Evolutionary conservation across 2,113 vertebrate species (phyloP).

Genomic region (Rostratula benghalensis): DNA sequence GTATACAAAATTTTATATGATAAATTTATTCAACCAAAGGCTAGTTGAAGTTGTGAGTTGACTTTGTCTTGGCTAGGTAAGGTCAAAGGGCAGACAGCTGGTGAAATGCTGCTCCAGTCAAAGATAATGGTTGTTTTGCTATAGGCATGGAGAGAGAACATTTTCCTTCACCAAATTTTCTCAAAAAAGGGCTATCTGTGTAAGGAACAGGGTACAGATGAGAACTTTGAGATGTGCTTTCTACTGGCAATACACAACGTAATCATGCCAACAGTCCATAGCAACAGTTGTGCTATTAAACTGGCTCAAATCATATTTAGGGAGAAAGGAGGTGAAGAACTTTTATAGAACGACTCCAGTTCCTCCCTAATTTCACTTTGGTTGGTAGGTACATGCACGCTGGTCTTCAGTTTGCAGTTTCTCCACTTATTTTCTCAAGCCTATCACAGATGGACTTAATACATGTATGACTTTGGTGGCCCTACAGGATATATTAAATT

Average conservation of each 20-base stretch:
- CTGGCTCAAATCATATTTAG: neutral
- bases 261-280: neutral
- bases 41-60: neutral
- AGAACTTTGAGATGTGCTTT: neutral
- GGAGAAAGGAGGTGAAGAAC: neutral
- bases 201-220: neutral
- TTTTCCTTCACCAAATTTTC: neutral
- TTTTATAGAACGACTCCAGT: neutral
- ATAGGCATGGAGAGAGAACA: neutral
- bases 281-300: neutral
- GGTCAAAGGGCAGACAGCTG: neutral
- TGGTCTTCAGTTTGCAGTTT: neutral
- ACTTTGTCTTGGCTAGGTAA: neutral
- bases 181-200: neutral
- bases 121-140: neutral
- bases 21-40: neutral
- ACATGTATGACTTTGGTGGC: neutral
- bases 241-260: neutral
- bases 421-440: neutral
- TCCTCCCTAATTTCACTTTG: neutral
- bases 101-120: neutral
- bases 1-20: neutral
- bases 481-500: neutral
- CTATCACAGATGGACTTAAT: neutral
- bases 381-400: neutral